Conservation (phyloP, 1,140 invertebrate genomes). For the Campodea augens region DNA sequence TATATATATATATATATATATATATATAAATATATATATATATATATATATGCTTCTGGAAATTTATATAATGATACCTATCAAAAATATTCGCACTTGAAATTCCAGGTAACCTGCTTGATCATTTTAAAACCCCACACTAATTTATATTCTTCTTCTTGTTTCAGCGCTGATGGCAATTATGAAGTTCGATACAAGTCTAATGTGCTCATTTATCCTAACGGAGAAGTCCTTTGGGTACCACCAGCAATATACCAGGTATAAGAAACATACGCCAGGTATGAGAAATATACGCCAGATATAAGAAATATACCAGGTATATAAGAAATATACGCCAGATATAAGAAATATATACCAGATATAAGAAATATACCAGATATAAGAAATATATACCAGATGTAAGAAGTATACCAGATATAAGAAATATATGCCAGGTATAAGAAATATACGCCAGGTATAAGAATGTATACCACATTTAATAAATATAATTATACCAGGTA, state of each 20-base stretch:
- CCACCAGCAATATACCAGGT: constrained; percentile 94
- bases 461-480: not conserved
- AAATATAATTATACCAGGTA: too few relatives aligned
- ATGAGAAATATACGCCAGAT: constrained; percentile 71
- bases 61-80: too few relatives aligned
- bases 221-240: constrained; percentile 87
- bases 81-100: too few relatives aligned
- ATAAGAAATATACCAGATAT: not conserved
- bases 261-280: constrained; percentile 71
- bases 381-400: not conserved
- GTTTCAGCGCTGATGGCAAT: constrained; percentile 82
- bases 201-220: constrained; percentile 86
- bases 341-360: not conserved
- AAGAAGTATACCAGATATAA: not conserved
- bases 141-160: too few relatives aligned
- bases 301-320: constrained; percentile 71
- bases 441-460: not conserved
- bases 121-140: too few relatives aligned
- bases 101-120: too few relatives aligned
- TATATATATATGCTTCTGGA: too few relatives aligned
- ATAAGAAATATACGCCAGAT: constrained; percentile 6
- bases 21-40: too few relatives aligned
- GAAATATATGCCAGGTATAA: not conserved
- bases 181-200: constrained; percentile 94
- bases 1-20: too few relatives aligned